phyloP scores from a whole-genome alignment of 2,888 invertebrate genomes.

The Orthonevra nobilis region DNA sequence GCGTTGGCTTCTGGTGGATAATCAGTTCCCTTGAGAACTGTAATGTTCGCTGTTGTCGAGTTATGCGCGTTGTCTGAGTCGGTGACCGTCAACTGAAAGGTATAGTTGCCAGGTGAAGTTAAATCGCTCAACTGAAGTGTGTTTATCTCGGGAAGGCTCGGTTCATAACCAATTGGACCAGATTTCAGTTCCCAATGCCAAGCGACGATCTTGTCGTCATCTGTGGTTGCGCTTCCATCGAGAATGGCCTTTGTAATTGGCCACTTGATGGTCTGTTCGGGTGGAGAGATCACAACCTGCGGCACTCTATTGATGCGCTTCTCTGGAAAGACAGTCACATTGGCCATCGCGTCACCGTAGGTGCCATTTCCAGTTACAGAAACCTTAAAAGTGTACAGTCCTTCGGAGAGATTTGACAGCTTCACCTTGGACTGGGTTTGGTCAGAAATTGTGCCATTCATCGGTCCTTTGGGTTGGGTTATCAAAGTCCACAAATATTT shows the following conservation, averaged over 20 bases:
- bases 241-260: constrained; percentile 95
- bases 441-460: constrained; percentile 88
- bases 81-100: constrained; percentile 93
- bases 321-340: constrained; percentile 93
- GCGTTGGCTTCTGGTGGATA: constrained; percentile 98
- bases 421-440: constrained; percentile 92
- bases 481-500: constrained; percentile 94
- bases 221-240: constrained; percentile 90
- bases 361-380: constrained; percentile 89
- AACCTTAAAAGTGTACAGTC: constrained; percentile 92
- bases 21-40: constrained; percentile 93
- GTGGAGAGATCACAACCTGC: constrained; percentile 91
- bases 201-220: constrained; percentile 91
- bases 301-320: constrained; percentile 92
- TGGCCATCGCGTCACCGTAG: constrained; percentile 91
- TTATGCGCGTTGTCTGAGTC: constrained; percentile 94
- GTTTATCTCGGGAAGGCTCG: constrained; percentile 88
- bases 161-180: constrained; percentile 92
- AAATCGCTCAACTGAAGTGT: constrained; percentile 92
- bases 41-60: constrained; percentile 92
- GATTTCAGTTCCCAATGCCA: constrained; percentile 97
- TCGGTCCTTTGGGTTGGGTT: constrained; percentile 90
- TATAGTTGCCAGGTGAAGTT: constrained; percentile 92
- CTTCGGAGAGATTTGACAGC: constrained; percentile 91
- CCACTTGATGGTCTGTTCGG: constrained; percentile 91